Base-by-base conservation (phyloP, 1,140 invertebrate genomes). In the Campodea augens region DNA sequence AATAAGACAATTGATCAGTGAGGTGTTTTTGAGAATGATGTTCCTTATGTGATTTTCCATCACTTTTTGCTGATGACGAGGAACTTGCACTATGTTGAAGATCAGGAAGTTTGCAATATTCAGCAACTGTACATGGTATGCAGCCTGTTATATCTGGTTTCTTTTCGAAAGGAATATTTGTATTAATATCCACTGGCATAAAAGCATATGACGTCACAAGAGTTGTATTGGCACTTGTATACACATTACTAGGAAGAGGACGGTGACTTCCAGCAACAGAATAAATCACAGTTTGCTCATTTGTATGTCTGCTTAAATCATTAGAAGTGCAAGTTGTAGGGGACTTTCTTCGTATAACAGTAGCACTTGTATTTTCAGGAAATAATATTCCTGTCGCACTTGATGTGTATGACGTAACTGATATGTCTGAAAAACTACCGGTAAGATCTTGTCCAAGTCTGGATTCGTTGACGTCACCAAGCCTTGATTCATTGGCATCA, bases 1-100 rank as follows among this genome's bases (percentile, higher is more conserved):
- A 81, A 49, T 82, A 82, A 0, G 75, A 75, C 29, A 81, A 59
- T 18, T 77, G 77, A 55, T 81, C 78, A 0, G 78, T 81, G 22
- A 81, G 73, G 57, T 78, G 27, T 15, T 15, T 15, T n/a, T n/a
- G n/a, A n/a, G n/a, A n/a, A n/a, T n/a, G n/a, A n/a, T n/a, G n/a
- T n/a, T n/a, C n/a, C n/a, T n/a, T n/a, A n/a, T n/a, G n/a, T n/a
- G n/a, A n/a, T n/a, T n/a, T n/a, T n/a, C n/a, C n/a, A n/a, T n/a
- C n/a, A n/a, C n/a, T n/a, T n/a, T n/a, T n/a, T n/a, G n/a, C n/a
- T n/a, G n/a, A n/a, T n/a, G n/a, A n/a, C n/a, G n/a, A n/a, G n/a
- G n/a, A n/a, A n/a, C n/a, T n/a, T n/a, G n/a, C n/a, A n/a, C n/a
- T n/a, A n/a, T n/a, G n/a, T n/a, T n/a, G n/a, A n/a, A n/a, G n/a